Evolutionary conservation across 2,888 invertebrate species (phyloP).

Genomic region (Andrena chrysosceles): DNA sequence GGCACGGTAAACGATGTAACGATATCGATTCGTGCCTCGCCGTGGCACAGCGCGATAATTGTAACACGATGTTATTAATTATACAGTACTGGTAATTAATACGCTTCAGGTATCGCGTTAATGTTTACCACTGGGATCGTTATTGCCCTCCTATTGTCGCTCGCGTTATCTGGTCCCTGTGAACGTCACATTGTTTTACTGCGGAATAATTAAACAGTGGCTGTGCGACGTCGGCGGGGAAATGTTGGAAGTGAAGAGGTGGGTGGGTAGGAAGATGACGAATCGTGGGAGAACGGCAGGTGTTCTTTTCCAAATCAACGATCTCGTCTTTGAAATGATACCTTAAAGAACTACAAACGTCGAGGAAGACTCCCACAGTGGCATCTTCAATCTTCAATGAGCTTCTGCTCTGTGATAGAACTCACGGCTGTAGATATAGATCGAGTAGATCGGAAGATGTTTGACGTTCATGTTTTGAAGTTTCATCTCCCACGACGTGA

Average conservation of each 20-base stretch:
- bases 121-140: slow-evolving; percentile 7
- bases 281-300: neutral
- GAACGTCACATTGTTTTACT: neutral
- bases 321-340: neutral
- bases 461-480: too few relatives aligned
- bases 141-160: neutral
- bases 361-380: too few relatives aligned
- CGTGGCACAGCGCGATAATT: slow-evolving; percentile 22
- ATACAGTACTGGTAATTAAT: slow-evolving; percentile 32
- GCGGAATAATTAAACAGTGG: neutral
- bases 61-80: slow-evolving; percentile 37
- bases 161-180: neutral
- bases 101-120: slow-evolving; percentile 28
- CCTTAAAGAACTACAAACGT: neutral
- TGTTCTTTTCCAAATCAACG: too few relatives aligned
- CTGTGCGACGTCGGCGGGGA: neutral
- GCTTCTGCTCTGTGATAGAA: too few relatives aligned
- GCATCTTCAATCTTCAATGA: too few relatives aligned
- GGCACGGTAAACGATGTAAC: slow-evolving; percentile 19
- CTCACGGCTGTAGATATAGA: too few relatives aligned
- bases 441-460: too few relatives aligned
- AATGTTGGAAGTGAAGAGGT: neutral
- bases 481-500: too few relatives aligned
- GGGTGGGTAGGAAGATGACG: neutral
- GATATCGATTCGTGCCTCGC: slow-evolving; percentile 18